Conservation (phyloP, 2,797 vertebrate species). For the Phrynocephalus forsythii region DNA sequence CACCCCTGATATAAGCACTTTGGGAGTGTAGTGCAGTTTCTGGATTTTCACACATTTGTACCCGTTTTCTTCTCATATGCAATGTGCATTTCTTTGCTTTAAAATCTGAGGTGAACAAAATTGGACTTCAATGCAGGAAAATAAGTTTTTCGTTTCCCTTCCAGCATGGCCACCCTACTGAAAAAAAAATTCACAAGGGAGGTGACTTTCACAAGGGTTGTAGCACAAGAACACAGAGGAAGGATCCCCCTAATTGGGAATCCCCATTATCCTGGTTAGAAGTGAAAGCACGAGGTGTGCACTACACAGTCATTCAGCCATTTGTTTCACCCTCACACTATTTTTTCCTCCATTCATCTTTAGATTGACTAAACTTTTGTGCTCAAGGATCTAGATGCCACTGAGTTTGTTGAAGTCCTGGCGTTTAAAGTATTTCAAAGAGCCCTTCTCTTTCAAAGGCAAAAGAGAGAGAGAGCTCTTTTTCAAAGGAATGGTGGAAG, state of each 20-base stretch:
- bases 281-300: not conserved
- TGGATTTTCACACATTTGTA: too few species aligned
- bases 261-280: not conserved
- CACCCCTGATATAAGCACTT: too few species aligned
- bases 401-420: conserved; percentile 29
- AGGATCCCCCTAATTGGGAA: not conserved
- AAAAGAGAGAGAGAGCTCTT: conserved; percentile 5
- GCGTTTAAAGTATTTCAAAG: conserved; percentile 32
- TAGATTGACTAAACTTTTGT: conserved; percentile 22
- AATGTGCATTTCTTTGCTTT: too few species aligned
- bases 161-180: not conserved
- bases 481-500: conserved; percentile 28
- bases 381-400: not conserved
- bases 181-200: not conserved
- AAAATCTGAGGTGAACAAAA: too few species aligned
- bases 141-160: not conserved
- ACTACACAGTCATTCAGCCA: too few species aligned
- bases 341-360: conserved; percentile 7
- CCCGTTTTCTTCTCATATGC: too few species aligned
- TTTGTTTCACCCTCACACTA: not conserved
- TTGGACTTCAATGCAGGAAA: not conserved
- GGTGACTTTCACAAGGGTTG: not conserved
- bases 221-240: not conserved
- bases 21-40: too few species aligned
- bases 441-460: too few species aligned